Conservation (phyloP, 2,113 vertebrate genomes). For the Microcebus murinus region DNA sequence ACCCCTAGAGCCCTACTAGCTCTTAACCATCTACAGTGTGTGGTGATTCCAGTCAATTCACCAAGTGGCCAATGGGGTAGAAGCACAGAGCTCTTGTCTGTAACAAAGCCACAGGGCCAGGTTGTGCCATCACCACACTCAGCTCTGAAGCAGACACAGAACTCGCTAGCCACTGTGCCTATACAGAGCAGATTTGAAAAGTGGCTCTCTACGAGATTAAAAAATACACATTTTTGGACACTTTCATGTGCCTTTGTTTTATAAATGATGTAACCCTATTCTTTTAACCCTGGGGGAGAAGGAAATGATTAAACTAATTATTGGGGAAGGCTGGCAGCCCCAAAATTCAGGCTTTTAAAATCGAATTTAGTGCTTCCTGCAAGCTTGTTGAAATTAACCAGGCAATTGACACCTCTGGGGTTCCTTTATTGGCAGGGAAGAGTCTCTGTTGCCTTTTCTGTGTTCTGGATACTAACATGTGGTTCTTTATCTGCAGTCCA, state of each 20-base stretch:
- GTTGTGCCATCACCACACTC: neutral
- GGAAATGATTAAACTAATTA: neutral
- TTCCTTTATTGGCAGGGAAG: neutral
- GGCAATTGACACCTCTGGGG: neutral
- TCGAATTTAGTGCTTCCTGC: neutral
- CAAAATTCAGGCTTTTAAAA: neutral
- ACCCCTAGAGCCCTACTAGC: neutral
- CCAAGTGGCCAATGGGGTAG: neutral
- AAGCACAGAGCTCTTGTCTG: neutral
- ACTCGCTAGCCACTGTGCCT: neutral
- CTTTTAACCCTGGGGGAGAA: neutral
- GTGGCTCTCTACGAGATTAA: fast-evolving
- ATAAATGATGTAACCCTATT: neutral
- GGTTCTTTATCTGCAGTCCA: constrained; percentile 74
- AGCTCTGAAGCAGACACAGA: neutral
- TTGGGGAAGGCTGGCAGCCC: neutral
- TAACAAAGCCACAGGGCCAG: neutral
- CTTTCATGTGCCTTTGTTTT: neutral
- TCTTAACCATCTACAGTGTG: neutral
- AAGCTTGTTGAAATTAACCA: neutral
- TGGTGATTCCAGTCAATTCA: neutral
- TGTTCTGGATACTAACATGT: constrained; percentile 12
- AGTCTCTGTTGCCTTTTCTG: neutral
- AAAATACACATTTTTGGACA: neutral
- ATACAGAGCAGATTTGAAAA: neutral